These are phyloP conservation scores for Hypotaenidia philippensis DNA, from an alignment of 2,797 vertebrate species.

Conservation along the genomic window DNA sequence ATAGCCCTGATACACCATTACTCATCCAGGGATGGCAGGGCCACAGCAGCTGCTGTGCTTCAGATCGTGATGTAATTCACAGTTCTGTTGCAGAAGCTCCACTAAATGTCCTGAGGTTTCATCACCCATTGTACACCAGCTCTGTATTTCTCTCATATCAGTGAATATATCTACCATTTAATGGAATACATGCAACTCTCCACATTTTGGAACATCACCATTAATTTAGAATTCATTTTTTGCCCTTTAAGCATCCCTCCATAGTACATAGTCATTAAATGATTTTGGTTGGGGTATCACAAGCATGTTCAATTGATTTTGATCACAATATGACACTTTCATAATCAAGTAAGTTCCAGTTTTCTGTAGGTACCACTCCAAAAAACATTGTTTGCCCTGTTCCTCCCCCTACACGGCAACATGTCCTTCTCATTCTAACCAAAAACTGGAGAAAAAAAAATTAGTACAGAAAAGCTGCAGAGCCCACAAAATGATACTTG, in stretches of 20 bases:
- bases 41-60: constrained; percentile 40
- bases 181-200: background rate
- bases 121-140: background rate
- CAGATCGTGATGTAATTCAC: background rate
- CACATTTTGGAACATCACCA: background rate
- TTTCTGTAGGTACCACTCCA: background rate
- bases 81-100: background rate
- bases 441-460: background rate
- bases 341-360: background rate
- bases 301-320: background rate
- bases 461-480: background rate
- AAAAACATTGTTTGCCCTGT: background rate
- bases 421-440: background rate
- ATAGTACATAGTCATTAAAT: background rate
- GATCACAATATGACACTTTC: background rate
- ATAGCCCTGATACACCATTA: background rate
- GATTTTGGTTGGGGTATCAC: background rate
- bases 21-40: background rate
- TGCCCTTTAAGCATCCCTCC: background rate
- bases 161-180: background rate
- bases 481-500: background rate
- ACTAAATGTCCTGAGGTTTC: background rate
- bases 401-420: background rate
- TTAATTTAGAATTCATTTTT: background rate
- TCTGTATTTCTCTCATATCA: background rate